phyloP scores from a whole-genome alignment of 1,140 invertebrate genomes.

The Trichonephila inaurata region DNA sequence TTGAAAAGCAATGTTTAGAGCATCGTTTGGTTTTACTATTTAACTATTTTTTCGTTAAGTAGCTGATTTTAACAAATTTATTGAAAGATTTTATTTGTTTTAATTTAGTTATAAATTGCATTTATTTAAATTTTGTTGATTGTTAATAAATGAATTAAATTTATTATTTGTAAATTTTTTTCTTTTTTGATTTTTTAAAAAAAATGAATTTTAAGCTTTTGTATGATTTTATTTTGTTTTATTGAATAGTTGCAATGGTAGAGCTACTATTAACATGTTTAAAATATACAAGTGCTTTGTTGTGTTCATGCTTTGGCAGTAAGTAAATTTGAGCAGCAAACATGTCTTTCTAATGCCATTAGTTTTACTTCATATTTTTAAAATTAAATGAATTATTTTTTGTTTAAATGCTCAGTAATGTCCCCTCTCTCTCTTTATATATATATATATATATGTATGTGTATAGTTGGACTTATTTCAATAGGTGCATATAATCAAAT shows the following conservation, averaged over 20 bases:
- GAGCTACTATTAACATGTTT: neutral
- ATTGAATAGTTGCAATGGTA: neutral
- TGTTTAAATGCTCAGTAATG: conserved; percentile 5
- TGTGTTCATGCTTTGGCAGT: neutral
- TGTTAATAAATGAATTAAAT: neutral
- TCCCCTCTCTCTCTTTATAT: neutral
- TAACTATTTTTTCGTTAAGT: neutral
- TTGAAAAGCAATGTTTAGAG: neutral
- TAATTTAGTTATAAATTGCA: conserved; percentile 24
- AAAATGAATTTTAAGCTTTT: neutral
- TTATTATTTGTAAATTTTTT: neutral
- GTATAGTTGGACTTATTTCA: conserved; percentile 24
- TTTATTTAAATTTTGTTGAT: conserved; percentile 23
- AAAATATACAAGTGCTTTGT: neutral
- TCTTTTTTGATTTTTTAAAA: neutral
- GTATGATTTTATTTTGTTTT: neutral
- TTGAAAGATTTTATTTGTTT: neutral
- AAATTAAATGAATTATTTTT: neutral
- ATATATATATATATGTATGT: neutral
- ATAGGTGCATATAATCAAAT: conserved; percentile 24
- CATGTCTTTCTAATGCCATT: neutral
- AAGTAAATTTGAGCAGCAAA: neutral
- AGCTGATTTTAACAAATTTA: conserved; percentile 20
- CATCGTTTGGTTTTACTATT: neutral
- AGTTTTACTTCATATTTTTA: neutral